These are phyloP conservation scores for Frieseomelitta varia DNA, from an alignment of 1,140 invertebrate species.

Conservation along the genomic window DNA sequence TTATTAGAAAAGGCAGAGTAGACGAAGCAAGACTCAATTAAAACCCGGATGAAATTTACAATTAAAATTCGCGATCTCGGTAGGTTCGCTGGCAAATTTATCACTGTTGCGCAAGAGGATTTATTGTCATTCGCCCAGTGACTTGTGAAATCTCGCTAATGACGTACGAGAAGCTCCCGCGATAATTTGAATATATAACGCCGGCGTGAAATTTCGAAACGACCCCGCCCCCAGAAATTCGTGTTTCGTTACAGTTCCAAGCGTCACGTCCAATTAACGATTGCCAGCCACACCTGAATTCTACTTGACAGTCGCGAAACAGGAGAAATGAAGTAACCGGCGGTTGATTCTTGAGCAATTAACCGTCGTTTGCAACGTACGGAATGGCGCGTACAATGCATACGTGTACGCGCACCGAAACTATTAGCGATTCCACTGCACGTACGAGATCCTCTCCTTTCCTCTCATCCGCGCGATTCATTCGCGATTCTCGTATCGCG, in stretches of 20 bases:
- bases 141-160: no score
- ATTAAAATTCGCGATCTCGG: no score
- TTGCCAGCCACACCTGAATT: not conserved
- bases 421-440: conserved; percentile 9
- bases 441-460: not conserved
- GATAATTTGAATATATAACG: no score
- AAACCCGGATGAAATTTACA: no score
- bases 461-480: conserved; percentile 2
- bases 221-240: not conserved
- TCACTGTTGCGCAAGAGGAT: no score
- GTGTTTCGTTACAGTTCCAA: no score
- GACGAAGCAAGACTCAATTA: no score
- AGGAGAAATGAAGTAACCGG: not conserved
- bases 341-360: conserved; percentile 1
- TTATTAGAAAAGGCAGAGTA: no score
- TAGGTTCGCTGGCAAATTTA: no score
- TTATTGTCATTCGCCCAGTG: no score
- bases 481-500: conserved; percentile 23
- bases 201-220: not conserved
- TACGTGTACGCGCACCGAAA: not conserved
- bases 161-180: no score
- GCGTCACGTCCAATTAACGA: not conserved
- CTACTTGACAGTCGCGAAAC: not conserved
- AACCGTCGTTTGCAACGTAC: no score
- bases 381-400: not conserved